phyloP scores from a whole-genome alignment of 2,113 vertebrate genomes.

The Anas platyrhynchos region DNA sequence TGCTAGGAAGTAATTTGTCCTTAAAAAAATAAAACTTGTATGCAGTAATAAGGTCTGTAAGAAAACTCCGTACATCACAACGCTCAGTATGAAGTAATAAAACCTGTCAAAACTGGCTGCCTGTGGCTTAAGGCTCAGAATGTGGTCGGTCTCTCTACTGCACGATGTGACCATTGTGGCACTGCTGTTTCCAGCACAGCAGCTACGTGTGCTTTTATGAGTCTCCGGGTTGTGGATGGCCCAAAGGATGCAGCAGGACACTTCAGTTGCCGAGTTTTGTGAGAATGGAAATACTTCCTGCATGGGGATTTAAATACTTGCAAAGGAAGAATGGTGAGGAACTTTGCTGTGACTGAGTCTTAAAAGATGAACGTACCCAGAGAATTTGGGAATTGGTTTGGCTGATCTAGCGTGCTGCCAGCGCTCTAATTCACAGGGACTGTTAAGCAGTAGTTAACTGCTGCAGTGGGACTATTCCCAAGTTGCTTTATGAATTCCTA shows the following conservation, averaged over 20 bases:
- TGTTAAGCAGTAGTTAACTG: rapidly evolving
- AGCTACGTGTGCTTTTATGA: not conserved
- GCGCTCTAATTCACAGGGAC: not conserved
- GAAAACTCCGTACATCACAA: not conserved
- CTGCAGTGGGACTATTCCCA: not conserved
- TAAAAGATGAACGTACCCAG: not conserved
- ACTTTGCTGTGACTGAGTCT: not conserved
- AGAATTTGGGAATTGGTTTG: not conserved
- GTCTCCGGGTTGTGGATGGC: rapidly evolving
- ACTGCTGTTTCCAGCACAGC: not conserved
- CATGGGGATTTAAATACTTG: not conserved
- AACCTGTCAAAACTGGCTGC: not conserved
- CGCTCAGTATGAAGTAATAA: not conserved
- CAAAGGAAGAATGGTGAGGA: not conserved
- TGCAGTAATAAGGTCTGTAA: not conserved
- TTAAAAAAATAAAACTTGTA: not conserved
- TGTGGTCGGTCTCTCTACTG: not conserved
- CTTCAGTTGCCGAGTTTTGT: not conserved
- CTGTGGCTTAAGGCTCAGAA: not conserved
- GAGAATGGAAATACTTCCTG: not conserved
- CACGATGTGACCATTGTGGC: not conserved
- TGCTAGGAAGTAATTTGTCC: not conserved
- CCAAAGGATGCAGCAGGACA: rapidly evolving
- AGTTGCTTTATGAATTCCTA: not conserved
- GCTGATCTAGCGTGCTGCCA: not conserved